phyloP scores from a whole-genome alignment of 2,113 vertebrate genomes.

The Myrmophylax atrothorax region DNA sequence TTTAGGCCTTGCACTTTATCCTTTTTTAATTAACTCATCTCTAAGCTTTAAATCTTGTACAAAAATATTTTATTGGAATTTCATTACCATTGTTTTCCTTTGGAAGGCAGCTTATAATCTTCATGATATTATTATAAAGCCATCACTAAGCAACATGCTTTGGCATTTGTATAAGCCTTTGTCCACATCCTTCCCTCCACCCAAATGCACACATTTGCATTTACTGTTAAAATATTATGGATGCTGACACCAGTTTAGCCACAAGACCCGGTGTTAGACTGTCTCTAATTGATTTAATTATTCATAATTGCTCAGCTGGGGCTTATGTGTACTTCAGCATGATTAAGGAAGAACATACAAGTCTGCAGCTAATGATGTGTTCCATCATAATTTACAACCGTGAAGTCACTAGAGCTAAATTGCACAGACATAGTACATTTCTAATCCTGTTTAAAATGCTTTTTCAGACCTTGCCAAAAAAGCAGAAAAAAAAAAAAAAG shows the following conservation, averaged over 20 bases:
- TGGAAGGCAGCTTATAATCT: constrained; percentile 81
- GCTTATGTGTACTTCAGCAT: constrained; percentile 79
- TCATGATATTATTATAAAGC: constrained; percentile 68
- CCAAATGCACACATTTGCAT: constrained; percentile 75
- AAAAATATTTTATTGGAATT: constrained; percentile 85
- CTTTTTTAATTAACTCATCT: constrained; percentile 83
- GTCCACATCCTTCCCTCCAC: constrained; percentile 55
- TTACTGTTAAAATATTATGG: constrained; percentile 90
- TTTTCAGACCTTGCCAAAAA: constrained; percentile 5
- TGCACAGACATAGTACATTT: constrained; percentile 69
- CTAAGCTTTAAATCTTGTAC: constrained; percentile 75
- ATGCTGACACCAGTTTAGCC: constrained; percentile 78
- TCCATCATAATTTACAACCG: constrained; percentile 80
- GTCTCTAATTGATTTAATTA: constrained; percentile 96
- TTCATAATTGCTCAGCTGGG: constrained; percentile 92
- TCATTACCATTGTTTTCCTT: constrained; percentile 84
- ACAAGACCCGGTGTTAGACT: constrained; percentile 80
- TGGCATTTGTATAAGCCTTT: constrained; percentile 79
- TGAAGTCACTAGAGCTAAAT: constrained; percentile 71
- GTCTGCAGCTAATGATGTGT: constrained; percentile 80
- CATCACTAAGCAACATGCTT: constrained; percentile 81
- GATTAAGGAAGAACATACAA: constrained; percentile 69
- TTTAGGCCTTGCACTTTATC: constrained; percentile 69
- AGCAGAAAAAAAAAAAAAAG: neutral
- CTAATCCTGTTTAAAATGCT: constrained; percentile 63